Conservation (phyloP, 2,113 vertebrate species). For the Atractosteus spatula region DNA sequence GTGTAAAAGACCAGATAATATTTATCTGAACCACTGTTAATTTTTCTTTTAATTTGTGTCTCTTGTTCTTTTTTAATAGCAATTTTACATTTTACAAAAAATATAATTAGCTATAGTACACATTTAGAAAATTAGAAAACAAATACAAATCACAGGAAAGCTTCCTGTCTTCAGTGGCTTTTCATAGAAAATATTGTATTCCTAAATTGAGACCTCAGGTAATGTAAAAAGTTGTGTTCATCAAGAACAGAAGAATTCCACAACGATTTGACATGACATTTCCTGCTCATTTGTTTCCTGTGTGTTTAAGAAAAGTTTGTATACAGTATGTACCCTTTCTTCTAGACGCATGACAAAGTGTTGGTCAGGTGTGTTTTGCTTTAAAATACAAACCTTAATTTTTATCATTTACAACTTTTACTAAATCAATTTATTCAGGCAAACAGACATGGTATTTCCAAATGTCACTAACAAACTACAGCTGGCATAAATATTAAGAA, state of each 20-base stretch:
- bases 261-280: no score
- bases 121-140: neutral
- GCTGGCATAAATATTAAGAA: neutral
- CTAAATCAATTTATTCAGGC: no score
- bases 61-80: neutral
- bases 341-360: constrained; percentile 17
- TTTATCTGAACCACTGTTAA: constrained; percentile 5
- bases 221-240: neutral
- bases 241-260: no score
- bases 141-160: neutral
- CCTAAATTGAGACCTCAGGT: constrained; percentile 17
- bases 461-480: neutral
- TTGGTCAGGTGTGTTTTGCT: no score
- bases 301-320: no score
- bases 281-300: no score
- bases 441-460: constrained; percentile 8
- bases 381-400: no score
- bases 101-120: constrained; percentile 8
- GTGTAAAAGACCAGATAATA: neutral
- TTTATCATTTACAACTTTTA: no score
- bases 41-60: constrained; percentile 3
- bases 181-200: neutral
- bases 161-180: neutral
- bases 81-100: neutral
- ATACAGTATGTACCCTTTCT: neutral